Base-by-base conservation (phyloP, 2,888 invertebrate genomes). In the Isotomurus palustris region DNA sequence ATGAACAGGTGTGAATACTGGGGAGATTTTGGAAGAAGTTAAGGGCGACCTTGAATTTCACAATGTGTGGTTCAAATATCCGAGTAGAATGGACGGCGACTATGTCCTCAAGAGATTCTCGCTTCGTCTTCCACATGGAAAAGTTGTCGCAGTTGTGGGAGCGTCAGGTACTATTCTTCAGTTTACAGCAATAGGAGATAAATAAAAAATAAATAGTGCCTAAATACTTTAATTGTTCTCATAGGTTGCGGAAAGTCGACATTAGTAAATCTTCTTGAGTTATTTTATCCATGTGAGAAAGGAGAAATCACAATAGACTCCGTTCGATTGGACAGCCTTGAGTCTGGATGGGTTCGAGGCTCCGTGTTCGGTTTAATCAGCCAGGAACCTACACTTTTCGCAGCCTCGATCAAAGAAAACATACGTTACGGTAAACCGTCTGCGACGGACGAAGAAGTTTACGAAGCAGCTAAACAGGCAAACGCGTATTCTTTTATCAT, bases 331-430 rank as follows among this genome's bases (percentile, higher is more conserved):
- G 77, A 80, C 43, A 77, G 80, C 0, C 75, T 92, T 57, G 87
- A 91, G 74, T 84, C 87, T 1, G 80, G 83, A 36, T 96, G 95
- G 92, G 79, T 96, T 21, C 80, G 96, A 38, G 86, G 90, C 14
- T 79, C 84, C 48, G 86, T 86, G 25, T 80, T 95, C 19, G 94
- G 93, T 1, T 84, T 89, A 63, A 94, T 95, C 60, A 87, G 90
- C 73, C 94, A 95, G 76, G 95, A 97, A 74, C 96, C 96, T 0
- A 84, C 93, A 41, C 76, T 97, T 29, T 97, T 97, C 78, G 92
- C 91, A 0, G 91, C 92, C 10, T 84, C 86, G 5, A 85, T 97
- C 2, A 80, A 83, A 75, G 96, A 97, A 77, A 97, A 97, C 76
- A 96, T 97, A 55, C 82, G 93, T 52, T 97, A 94, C 73, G 94